Evolutionary conservation across 1,140 invertebrate species (phyloP), one percentile per base, ranked within the genome.

Genomic region (Paralvinella palmiformis): DNA sequence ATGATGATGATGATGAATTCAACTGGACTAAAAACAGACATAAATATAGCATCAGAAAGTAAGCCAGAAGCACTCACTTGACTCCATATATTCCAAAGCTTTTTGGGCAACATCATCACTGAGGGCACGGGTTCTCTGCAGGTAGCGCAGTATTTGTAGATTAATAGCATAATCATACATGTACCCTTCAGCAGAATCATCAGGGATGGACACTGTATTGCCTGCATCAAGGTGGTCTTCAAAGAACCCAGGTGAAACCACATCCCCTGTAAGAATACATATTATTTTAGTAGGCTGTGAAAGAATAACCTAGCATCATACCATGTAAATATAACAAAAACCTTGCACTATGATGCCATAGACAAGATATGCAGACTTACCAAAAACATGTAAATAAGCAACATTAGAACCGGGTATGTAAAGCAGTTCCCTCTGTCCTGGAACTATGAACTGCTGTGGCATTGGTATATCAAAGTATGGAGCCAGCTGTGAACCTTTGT

Each of bases 221-320:
- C 17, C 50, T 1, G 55, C 10, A 24, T 20, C 58, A 52, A 64
- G 41, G 55, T 64, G 55, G 33, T 56, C 50, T 10, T 60, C 36
- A 24, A 29, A 58, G 32, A 64, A 56, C 20, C 62, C 62, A 64
- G 62, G 62, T 24, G 62, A 64, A 6, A 64, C 62, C 33, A 64
- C 20, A 58, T 64, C 55, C n/a, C 62, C 62, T 57, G 29, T 10
- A 64, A 64, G 35, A 20, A 35, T 33, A 55, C 45, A 53, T 13
- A 41, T 41, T n/a, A n/a, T 41, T 41, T n/a, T 41, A 41, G 37
- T 41, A 10, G 10, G 10, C n/a, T 41, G 10, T 10, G 37, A 10
- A 10, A 10, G 10, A 41, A 41, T 10, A 41, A 10, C 10, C n/a
- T 41, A 41, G n/a, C 37, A 41, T 41, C 10, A 10, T 41, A 41